Evolutionary conservation across 1,140 invertebrate genomes (phyloP), one percentile per base, ranked within the genome.

Genomic region (Nasonia longicornis): DNA sequence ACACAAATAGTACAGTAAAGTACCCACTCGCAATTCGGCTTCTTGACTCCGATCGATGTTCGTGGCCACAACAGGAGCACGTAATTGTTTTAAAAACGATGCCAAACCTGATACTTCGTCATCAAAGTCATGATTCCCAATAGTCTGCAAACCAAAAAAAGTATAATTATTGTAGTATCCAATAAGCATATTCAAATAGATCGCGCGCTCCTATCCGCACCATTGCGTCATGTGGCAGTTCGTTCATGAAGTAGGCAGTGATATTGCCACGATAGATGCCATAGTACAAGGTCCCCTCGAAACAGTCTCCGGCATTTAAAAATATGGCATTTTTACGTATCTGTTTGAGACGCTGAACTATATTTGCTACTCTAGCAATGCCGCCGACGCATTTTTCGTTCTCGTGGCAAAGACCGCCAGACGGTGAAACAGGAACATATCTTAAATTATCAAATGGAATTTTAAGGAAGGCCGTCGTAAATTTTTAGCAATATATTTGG

Each of bases 41-140:
- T 96, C 96, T 12, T 93, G 87, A 10, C 90, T 92, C 0, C 92
- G 93, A 86, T 97, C 94, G 74, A 97, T 94, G 86, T 97, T 97
- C 58, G 94, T 93, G 4, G 94, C 94, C 3, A 97, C 86, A 84
- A 97, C 92, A 0, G 94, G 93, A 0, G 93, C 92, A 2, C 93
- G 89, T 7, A 96, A 85, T 11, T 89, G 89, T 83, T 93, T 88
- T 12, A 97, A 84, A 87, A 96, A 97, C 0, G 95, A 95, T 2
- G 95, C 91, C 0, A 97, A 84, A 0, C 95, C 96, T 2, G 90
- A 92, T 1, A 97, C 90, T 0, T 93, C 93, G 85, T 96, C 93
- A 85, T 97, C 96, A 86, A 97, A 98, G 88, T 98, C 96, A 85
- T 98, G 97, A 87, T 98, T 98, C 14, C 97, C 96, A 14, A 97